Evolutionary conservation across 1,140 invertebrate genomes (phyloP).

Genomic region (Apis laboriosa): DNA sequence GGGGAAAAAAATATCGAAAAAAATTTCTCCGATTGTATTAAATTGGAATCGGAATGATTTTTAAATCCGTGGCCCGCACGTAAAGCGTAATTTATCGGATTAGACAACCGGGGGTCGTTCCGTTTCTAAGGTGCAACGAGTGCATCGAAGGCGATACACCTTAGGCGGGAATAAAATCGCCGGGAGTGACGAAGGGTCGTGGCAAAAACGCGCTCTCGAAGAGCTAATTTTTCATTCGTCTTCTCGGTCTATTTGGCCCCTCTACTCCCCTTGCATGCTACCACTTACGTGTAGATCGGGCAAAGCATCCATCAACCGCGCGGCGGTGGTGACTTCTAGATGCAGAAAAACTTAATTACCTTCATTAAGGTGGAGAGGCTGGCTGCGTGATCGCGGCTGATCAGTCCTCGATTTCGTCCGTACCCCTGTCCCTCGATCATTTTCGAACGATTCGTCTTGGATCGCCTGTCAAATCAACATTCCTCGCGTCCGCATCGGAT

Average conservation of each 20-base stretch:
- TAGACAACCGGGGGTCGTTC: slow-evolving; percentile 26
- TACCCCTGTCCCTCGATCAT: slow-evolving; percentile 40
- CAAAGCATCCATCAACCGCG: slow-evolving; percentile 77
- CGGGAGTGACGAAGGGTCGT: slow-evolving; percentile 67
- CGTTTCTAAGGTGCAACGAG: slow-evolving; percentile 58
- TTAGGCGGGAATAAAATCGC: slow-evolving; percentile 72
- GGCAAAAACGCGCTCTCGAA: slow-evolving; percentile 67
- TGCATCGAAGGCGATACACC: slow-evolving; percentile 67
- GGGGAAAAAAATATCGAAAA: background rate
- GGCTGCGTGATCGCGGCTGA: slow-evolving; percentile 65
- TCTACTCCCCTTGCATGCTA: slow-evolving; percentile 62
- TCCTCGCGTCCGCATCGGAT: slow-evolving; percentile 10
- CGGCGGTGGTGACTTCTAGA: slow-evolving; percentile 70
- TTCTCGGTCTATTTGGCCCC: slow-evolving; percentile 71
- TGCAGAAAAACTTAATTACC: slow-evolving; percentile 81
- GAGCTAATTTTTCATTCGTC: slow-evolving; percentile 77
- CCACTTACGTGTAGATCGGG: slow-evolving; percentile 72
- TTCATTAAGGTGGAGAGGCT: slow-evolving; percentile 76
- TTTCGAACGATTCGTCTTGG: slow-evolving; percentile 50
- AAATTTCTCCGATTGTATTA: slow-evolving; percentile 7
- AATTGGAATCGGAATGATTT: slow-evolving; percentile 26
- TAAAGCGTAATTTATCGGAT: slow-evolving; percentile 53
- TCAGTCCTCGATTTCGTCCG: slow-evolving; percentile 55
- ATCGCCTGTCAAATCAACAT: slow-evolving; percentile 60
- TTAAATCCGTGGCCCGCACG: slow-evolving; percentile 28